These are phyloP conservation scores for Malacosoma neustria DNA, from an alignment of 2,888 invertebrate species.

Conservation along the genomic window DNA sequence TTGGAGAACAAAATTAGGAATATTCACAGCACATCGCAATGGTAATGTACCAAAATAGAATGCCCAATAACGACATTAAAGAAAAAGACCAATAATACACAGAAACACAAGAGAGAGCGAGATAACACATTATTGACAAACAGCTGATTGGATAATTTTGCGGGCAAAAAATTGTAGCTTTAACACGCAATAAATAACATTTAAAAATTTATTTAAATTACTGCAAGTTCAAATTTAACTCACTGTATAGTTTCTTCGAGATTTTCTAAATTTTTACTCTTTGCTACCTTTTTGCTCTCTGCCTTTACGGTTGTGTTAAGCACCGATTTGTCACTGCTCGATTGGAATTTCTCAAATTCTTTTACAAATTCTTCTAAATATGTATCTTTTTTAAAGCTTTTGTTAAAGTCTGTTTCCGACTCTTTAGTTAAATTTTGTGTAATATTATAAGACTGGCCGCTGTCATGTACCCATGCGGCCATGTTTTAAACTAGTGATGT, in stretches of 20 bases:
- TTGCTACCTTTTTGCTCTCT: slow-evolving; percentile 25
- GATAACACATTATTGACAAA: slow-evolving; percentile 60
- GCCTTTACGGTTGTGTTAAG: slow-evolving; percentile 24
- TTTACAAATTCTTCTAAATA: slow-evolving; percentile 18
- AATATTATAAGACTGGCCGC: slow-evolving; percentile 23
- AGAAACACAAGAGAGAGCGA: slow-evolving; percentile 36
- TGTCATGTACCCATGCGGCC: slow-evolving; percentile 59
- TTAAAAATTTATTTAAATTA: too few relatives aligned
- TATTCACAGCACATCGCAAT: slow-evolving; percentile 65
- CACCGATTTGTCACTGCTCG: slow-evolving; percentile 18
- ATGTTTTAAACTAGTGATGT: slow-evolving; percentile 41
- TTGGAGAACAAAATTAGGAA: slow-evolving; percentile 55
- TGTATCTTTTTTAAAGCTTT: slow-evolving; percentile 16
- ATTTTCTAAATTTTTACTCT: slow-evolving; percentile 26
- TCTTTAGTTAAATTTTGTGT: slow-evolving; percentile 14
- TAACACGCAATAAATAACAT: slow-evolving; percentile 9
- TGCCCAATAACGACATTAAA: slow-evolving; percentile 64
- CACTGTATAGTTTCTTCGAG: slow-evolving; percentile 26
- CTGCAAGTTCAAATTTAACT: slow-evolving; percentile 24
- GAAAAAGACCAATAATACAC: slow-evolving; percentile 45
- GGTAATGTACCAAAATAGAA: slow-evolving; percentile 73
- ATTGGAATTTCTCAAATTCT: slow-evolving; percentile 18
- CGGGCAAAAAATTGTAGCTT: slow-evolving; percentile 11
- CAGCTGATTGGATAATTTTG: slow-evolving; percentile 52
- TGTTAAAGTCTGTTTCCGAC: slow-evolving; percentile 17